Base-by-base conservation (phyloP, 1,140 invertebrate genomes). In the Coenobita brevimanus region DNA sequence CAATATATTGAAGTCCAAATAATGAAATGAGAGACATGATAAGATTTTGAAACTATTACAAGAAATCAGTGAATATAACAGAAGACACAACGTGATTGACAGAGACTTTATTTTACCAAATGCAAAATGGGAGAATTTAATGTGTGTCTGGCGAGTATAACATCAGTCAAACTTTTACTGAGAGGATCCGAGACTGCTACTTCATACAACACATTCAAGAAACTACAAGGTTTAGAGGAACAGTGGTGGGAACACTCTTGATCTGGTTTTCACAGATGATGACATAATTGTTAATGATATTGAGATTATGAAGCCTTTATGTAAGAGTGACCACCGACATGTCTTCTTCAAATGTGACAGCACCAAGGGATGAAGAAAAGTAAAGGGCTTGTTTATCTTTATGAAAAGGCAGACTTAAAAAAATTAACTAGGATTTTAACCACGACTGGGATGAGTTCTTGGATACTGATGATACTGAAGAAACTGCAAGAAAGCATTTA, bases 1-100 rank as follows among this genome's bases (percentile, higher is more conserved):
- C 73, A 4, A 76, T 76, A 6, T 76, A 76, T 24, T 30, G 73
- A 24, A 76, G 73, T 76, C 73, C 41, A 17, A 76, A 76, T 41
- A 76, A 10, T 76, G 73, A 76, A 8, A 10, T 41, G 73, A 76
- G 36, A 76, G 36, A 8, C 10, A 76, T 76, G 41, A 76, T 13
- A 76, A 76, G 15, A 6, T 41, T 8, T n/a, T 76, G 73, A 33
- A 33, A 24, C 8, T 76, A 24, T 41, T 38, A 43, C 73, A 76
- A 43, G 73, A 36, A 41, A 50, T 50, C 46, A 50, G 46, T 50
- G n/a, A n/a, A n/a, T 10, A 76, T 30, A 76, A 76, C 24, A 33
- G 4, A 76, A 41, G 38, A 76, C 73, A 76, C 10, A 76, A 76
- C 10, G 73, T 76, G 38, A 43, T 76, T 21, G 73, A 30, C 8